Conservation (phyloP, 2,888 invertebrate genomes). For the Odontocolon sp. region DNA sequence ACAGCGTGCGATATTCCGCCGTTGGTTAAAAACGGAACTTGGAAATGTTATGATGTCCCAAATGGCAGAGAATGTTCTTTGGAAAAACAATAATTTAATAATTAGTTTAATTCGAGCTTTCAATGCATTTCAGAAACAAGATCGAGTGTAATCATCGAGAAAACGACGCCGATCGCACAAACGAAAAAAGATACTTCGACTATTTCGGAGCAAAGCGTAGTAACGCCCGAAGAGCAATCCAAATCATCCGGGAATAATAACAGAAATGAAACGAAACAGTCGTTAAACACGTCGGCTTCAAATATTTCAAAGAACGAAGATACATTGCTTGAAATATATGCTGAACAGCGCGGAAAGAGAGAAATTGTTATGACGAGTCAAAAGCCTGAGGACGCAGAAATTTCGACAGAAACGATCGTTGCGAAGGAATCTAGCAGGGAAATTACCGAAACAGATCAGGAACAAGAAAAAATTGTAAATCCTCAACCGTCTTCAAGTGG, state of each 20-base stretch:
- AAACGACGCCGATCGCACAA: neutral
- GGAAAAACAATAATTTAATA: constrained; percentile 61
- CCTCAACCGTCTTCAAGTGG: neutral
- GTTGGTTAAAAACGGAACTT: constrained; percentile 65
- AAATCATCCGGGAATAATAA: neutral
- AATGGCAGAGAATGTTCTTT: constrained; percentile 61
- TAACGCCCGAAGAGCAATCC: constrained; percentile 33
- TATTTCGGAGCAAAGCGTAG: neutral
- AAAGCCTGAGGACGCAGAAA: constrained; percentile 1
- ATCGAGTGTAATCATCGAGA: neutral
- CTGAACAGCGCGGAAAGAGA: constrained; percentile 21
- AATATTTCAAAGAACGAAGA: neutral
- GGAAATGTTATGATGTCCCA: constrained; percentile 62
- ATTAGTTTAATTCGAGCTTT: too few species aligned
- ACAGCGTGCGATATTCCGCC: constrained; percentile 65
- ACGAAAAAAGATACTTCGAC: neutral
- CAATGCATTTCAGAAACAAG: too few species aligned
- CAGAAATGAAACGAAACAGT: constrained; percentile 3
- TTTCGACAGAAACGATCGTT: neutral
- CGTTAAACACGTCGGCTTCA: neutral
- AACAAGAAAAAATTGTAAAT: neutral
- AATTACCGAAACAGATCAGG: constrained; percentile 3
- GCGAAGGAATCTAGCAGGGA: constrained; percentile 22
- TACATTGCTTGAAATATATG: constrained; percentile 5
- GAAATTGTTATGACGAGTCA: neutral